These are phyloP conservation scores for Disparrhopalites patrizii DNA, from an alignment of 2,888 invertebrate species.

Conservation along the genomic window DNA sequence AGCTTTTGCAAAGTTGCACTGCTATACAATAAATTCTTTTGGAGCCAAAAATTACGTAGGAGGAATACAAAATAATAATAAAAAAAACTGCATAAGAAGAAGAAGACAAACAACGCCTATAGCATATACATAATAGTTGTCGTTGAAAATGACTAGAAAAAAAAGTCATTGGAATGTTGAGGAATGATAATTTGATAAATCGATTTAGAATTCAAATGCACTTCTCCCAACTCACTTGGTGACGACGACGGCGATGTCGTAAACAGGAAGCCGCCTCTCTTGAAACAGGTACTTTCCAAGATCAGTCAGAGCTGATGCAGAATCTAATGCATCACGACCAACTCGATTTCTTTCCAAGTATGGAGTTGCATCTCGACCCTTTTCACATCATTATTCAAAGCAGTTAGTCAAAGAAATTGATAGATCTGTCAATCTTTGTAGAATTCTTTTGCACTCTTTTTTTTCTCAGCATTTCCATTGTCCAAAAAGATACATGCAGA, in stretches of 20 bases:
- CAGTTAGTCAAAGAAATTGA: not conserved
- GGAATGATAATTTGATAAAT: not conserved
- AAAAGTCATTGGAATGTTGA: not conserved
- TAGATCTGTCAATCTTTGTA: not conserved
- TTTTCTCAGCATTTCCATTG: no score
- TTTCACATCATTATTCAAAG: no score
- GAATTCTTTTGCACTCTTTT: no score
- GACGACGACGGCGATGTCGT: conserved; percentile 92
- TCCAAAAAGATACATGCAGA: no score
- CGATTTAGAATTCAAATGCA: no score
- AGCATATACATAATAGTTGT: no score
- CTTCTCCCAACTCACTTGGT: conserved; percentile 94
- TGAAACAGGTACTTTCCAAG: conserved; percentile 97
- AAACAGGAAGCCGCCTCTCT: conserved; percentile 87
- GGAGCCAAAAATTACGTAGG: no score
- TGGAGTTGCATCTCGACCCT: conserved; percentile 93
- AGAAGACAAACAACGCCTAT: no score
- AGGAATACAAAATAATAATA: no score
- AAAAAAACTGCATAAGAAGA: no score
- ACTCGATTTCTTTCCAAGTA: conserved; percentile 90
- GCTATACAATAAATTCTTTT: no score
- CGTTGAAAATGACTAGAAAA: not conserved
- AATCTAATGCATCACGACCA: conserved; percentile 89
- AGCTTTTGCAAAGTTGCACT: no score
- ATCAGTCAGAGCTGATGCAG: conserved; percentile 88